Base-by-base conservation (phyloP, 2,888 invertebrate genomes). In the Apocheima hispidaria region DNA sequence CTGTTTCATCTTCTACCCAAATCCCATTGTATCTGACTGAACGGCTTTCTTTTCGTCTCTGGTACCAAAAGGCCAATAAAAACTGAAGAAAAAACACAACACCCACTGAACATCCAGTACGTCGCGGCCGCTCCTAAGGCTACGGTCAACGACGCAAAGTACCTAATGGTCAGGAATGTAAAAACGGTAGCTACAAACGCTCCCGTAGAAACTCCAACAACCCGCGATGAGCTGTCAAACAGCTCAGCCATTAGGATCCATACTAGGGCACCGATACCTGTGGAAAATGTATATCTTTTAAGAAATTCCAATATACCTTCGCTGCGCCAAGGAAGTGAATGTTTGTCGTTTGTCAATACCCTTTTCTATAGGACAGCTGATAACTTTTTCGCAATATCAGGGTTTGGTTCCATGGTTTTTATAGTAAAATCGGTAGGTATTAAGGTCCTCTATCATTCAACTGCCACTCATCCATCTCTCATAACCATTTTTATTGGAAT, bases 21-120 rank as follows among this genome's bases (percentile, higher is more conserved):
- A 21, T 60, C 66, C 23, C 14, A 41, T 20, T 74, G 74, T 10
- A 74, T 74, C 36, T 74, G 66, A 7, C 48, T 54, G 28, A 74
- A 71, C 0, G 64, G 35, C 33, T 65, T 71, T n/a, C 72, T 63
- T n/a, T 70, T 72, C 2, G 73, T 73, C 40, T 73, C 73, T 1
- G 73, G 73, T 2, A 57, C 66, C 48, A 55, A 55, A 30, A 59
- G 1, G 0, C 18, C 36, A 5, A 65, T 55, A 44, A 65, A 62
- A 3, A 53, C 2, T n/a, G 49, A 18, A 12, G 55, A 50, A 2
- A 43, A 9, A 16, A 53, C 1, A 16, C 56, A 62, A 35, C 51
- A 56, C 0, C 65, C 59, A 10, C 63, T 60, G 26, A 72, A 74
- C n/a, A 69, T 40, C 65, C 71, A 72, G 28, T 73, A 74, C 0